These are phyloP conservation scores for Aphelenchoides fujianensis DNA, from an alignment of 1,140 invertebrate species.

Conservation along the genomic window DNA sequence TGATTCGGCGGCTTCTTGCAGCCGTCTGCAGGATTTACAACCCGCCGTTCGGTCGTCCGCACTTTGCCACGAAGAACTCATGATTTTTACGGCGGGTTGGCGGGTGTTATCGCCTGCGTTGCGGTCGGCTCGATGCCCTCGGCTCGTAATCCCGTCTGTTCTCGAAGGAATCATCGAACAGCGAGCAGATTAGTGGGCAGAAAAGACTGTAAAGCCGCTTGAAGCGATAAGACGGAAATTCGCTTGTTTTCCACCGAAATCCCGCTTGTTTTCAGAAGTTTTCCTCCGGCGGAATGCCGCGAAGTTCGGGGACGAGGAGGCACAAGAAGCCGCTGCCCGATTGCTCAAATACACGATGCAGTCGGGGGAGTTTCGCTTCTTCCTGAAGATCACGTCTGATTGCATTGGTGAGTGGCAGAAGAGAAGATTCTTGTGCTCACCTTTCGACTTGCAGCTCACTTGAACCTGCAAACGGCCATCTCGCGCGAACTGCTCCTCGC, in stretches of 20 bases:
- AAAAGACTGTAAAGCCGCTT: neutral
- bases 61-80: too few species aligned
- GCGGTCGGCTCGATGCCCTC: too few species aligned
- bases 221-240: slow-evolving; percentile 9
- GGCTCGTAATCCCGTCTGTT: too few species aligned
- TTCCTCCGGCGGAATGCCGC: neutral
- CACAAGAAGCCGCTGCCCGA: neutral
- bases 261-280: slow-evolving; percentile 9
- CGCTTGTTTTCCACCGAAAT: slow-evolving; percentile 3
- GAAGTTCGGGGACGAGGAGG: neutral
- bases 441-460: neutral
- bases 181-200: too few species aligned
- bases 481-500: slow-evolving; percentile 11
- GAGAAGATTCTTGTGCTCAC: neutral
- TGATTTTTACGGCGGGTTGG: too few species aligned
- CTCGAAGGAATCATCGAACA: too few species aligned
- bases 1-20: neutral
- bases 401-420: slow-evolving; percentile 7
- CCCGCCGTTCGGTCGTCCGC: neutral
- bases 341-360: neutral
- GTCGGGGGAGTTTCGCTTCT: slow-evolving; percentile 16
- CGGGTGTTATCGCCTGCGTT: too few species aligned
- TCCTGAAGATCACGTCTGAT: neutral
- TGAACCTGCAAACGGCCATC: slow-evolving; percentile 6
- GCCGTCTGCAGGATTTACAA: neutral